Percentiles rank a stretch among this genome's conserved stretches.
Conservation (phyloP, 2,888 invertebrate species). For the Aphidoletes aphidimyza region DNA sequence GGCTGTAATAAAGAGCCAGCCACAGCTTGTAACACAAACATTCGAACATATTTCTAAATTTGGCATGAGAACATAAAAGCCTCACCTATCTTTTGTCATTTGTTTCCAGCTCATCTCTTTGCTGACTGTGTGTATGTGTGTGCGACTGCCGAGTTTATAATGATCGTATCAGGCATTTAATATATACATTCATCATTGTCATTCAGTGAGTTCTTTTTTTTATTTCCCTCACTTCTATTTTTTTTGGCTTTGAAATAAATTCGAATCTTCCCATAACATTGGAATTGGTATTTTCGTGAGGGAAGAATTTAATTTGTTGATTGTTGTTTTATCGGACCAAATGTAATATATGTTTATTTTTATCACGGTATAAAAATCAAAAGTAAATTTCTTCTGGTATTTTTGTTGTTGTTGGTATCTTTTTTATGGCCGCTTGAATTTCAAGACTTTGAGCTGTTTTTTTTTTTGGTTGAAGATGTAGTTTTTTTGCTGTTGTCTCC, state of each 20-base stretch:
- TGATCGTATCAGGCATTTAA: background rate
- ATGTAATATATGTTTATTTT: conserved; percentile 17
- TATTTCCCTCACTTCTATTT: background rate
- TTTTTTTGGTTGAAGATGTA: too few relatives aligned
- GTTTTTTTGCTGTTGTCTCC: too few relatives aligned
- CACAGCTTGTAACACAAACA: background rate
- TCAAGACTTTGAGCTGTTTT: background rate
- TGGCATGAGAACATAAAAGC: conserved; percentile 18
- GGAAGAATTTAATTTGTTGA: conserved; percentile 11
- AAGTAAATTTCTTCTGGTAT: background rate
- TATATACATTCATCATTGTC: conserved; percentile 42
- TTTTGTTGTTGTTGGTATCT: background rate
- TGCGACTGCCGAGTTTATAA: too few relatives aligned
- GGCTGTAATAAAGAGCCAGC: background rate
- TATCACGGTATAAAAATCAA: conserved; percentile 21
- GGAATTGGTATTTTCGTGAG: background rate
- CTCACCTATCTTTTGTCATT: conserved; percentile 46
- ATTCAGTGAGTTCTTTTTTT: background rate
- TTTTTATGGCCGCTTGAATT: background rate
- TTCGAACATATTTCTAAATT: conserved; percentile 32
- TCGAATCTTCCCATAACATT: background rate
- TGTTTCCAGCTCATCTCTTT: background rate
- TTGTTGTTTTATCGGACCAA: conserved; percentile 2
- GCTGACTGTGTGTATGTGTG: background rate
- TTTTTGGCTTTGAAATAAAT: background rate